Percentiles rank a stretch among this genome's conserved stretches.
Conservation (phyloP, 2,888 invertebrate species). For the Empis stercorea region DNA sequence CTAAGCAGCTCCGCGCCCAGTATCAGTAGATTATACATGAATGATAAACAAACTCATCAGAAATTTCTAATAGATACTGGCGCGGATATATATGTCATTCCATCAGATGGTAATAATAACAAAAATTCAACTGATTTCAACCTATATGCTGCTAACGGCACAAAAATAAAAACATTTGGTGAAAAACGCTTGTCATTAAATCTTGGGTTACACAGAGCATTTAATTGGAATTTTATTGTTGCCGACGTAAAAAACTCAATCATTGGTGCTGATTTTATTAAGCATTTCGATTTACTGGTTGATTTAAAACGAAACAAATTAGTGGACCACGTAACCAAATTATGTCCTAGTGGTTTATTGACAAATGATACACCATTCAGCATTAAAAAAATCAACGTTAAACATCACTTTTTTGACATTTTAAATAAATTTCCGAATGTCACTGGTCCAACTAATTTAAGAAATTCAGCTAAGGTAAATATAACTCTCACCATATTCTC, state of each 20-base stretch:
- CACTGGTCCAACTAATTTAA: slow-evolving; percentile 1
- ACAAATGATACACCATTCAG: background rate
- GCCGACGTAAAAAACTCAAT: slow-evolving; percentile 16
- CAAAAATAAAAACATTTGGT: slow-evolving; percentile 12
- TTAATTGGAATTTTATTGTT: slow-evolving; percentile 15
- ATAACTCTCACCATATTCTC: slow-evolving; percentile 10
- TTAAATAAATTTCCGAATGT: slow-evolving; percentile 5
- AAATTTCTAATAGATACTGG: slow-evolving; percentile 11
- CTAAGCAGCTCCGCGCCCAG: slow-evolving; percentile 5
- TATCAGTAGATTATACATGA: slow-evolving; percentile 3
- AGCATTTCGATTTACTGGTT: slow-evolving; percentile 8
- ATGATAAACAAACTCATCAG: slow-evolving; percentile 1
- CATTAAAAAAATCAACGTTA: slow-evolving; percentile 3
- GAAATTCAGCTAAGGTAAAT: background rate
- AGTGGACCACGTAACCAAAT: slow-evolving; percentile 7
- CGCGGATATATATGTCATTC: slow-evolving; percentile 9
- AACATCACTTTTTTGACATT: background rate
- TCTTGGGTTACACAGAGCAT: slow-evolving; percentile 14
- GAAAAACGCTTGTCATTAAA: slow-evolving; percentile 6
- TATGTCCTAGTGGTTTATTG: background rate
- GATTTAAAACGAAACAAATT: slow-evolving; percentile 8
- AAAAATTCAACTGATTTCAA: too few species aligned
- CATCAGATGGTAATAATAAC: background rate
- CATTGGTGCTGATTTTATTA: slow-evolving; percentile 15
- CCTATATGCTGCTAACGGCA: slow-evolving; percentile 7